Conservation (phyloP, 2,888 invertebrate species). For the Coremacera marginata region DNA sequence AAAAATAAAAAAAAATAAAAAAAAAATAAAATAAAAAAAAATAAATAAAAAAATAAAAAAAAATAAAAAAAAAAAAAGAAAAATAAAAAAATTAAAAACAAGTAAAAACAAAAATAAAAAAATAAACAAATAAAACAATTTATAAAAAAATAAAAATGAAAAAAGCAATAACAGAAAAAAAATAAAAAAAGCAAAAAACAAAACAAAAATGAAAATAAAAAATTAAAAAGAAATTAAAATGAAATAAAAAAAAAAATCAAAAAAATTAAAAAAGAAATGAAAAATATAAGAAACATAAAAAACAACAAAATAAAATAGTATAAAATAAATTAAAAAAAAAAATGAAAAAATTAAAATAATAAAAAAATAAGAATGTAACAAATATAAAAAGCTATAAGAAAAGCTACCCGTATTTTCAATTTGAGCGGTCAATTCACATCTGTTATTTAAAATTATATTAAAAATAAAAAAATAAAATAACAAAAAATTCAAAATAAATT, state of each 20-base stretch:
- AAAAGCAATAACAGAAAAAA: constrained; percentile 6
- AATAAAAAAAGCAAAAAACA: background rate
- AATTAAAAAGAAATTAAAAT: too few relatives aligned
- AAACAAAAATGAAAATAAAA: too few relatives aligned
- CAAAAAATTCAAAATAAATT: background rate
- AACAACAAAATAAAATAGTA: too few relatives aligned
- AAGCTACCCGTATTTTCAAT: too few relatives aligned
- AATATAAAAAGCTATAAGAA: too few relatives aligned
- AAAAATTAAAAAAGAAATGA: too few relatives aligned
- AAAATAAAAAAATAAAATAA: constrained; percentile 4
- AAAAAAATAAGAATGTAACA: too few relatives aligned
- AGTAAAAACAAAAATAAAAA: background rate
- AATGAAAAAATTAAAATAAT: too few relatives aligned
- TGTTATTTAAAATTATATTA: background rate
- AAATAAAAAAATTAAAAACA: background rate
- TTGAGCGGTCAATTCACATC: too few relatives aligned
- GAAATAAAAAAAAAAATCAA: too few relatives aligned
- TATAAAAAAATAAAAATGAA: constrained; percentile 15
- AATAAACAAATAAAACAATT: background rate
- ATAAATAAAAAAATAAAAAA: background rate
- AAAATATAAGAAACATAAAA: too few relatives aligned
- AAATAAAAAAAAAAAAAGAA: constrained; percentile 2
- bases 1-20: background rate
- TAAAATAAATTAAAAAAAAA: too few relatives aligned
- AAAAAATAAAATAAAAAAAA: background rate